Evolutionary conservation across 2,888 invertebrate genomes (phyloP).

Genomic region (Troides helena): DNA sequence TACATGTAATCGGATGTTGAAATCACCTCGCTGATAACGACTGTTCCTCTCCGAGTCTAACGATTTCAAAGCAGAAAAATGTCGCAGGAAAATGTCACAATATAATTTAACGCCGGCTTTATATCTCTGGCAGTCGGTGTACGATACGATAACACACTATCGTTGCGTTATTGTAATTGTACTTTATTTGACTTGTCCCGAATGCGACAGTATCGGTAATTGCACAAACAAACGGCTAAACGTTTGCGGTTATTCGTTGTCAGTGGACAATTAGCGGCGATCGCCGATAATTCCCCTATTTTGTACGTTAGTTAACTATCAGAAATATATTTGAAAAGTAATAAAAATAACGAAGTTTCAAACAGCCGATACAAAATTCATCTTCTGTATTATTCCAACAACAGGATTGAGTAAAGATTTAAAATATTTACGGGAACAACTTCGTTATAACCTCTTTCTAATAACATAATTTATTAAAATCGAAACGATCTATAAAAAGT

Average conservation of each 20-base stretch:
- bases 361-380: neutral
- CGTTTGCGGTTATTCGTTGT: conserved; percentile 28
- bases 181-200: conserved; percentile 10
- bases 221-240: conserved; percentile 19
- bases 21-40: conserved; percentile 33
- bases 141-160: conserved; percentile 21
- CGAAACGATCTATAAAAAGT: no score
- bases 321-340: neutral
- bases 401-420: no score
- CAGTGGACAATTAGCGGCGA: conserved; percentile 30
- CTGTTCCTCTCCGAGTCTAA: conserved; percentile 42
- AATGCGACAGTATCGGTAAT: conserved; percentile 22
- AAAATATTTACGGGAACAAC: no score
- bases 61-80: conserved; percentile 54
- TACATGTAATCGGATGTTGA: conserved; percentile 31
- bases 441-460: no score
- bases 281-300: conserved; percentile 19
- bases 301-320: neutral
- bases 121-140: conserved; percentile 25
- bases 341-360: neutral
- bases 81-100: conserved; percentile 48
- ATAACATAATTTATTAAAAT: no score
- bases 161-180: conserved; percentile 24
- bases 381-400: no score
- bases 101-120: conserved; percentile 59